Conservation (phyloP, 2,113 vertebrate genomes). For the Labeo rohita region DNA sequence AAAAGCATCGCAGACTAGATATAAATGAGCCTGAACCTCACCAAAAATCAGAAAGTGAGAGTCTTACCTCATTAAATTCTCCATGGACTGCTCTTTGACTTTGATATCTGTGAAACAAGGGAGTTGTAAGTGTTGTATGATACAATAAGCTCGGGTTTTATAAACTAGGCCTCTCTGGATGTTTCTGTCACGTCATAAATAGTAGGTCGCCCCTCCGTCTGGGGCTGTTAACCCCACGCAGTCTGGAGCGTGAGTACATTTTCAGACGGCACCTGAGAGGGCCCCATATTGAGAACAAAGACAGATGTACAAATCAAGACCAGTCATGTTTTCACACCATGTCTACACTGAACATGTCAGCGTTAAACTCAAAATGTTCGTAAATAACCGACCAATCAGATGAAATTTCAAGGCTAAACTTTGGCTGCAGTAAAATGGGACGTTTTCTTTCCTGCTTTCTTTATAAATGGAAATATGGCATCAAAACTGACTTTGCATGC, state of each 20-base stretch:
- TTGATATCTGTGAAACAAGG: constrained; percentile 85
- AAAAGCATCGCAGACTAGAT: constrained; percentile 42
- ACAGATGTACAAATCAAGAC: constrained; percentile 6
- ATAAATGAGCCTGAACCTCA: constrained; percentile 41
- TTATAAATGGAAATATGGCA: background rate
- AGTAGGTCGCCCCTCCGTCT: constrained; percentile 14
- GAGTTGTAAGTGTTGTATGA: constrained; percentile 25
- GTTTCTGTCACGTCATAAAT: constrained; percentile 41
- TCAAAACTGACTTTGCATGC: background rate
- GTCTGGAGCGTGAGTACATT: constrained; percentile 17
- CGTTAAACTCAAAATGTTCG: background rate
- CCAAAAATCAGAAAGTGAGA: constrained; percentile 16
- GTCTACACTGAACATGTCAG: background rate
- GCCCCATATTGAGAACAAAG: constrained; percentile 18
- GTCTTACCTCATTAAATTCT: constrained; percentile 95
- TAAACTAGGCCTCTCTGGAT: constrained; percentile 21
- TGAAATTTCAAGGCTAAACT: constrained; percentile 1
- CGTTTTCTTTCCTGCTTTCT: background rate
- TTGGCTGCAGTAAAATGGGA: background rate
- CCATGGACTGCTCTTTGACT: constrained; percentile 94
- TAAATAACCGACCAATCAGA: background rate
- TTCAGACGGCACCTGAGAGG: constrained; percentile 16
- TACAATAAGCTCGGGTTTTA: constrained; percentile 15
- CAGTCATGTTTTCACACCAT: constrained; percentile 1
- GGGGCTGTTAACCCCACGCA: constrained; percentile 19